Conservation (phyloP, 2,888 invertebrate species). For the Metalampra italica region DNA sequence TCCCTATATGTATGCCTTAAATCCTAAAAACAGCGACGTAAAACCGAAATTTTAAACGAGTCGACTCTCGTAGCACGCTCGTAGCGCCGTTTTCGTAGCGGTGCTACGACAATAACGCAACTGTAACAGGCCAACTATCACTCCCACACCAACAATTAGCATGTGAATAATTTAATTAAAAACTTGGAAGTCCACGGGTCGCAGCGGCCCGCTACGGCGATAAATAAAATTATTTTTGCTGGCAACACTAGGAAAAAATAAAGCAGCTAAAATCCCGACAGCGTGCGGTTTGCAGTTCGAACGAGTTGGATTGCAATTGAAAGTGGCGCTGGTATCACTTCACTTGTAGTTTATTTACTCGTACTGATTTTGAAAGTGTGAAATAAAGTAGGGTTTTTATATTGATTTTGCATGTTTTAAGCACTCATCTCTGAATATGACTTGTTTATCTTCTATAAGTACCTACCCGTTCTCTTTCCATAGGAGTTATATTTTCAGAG, state of each 20-base stretch:
- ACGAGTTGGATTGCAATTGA: constrained; percentile 1
- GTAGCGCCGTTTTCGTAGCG: neutral
- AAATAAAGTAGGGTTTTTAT: too few species aligned
- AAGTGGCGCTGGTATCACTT: neutral
- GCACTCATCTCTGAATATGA: too few species aligned
- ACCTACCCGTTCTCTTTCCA: too few species aligned
- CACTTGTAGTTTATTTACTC: neutral
- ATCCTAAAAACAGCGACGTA: neutral
- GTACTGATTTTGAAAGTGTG: too few species aligned
- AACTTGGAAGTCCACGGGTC: constrained; percentile 11
- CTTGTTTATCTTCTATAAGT: too few species aligned
- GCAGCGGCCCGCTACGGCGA: constrained; percentile 11
- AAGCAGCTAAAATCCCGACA: constrained; percentile 2
- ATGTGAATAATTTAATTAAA: constrained; percentile 16
- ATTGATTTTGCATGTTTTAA: too few species aligned
- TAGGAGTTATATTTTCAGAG: too few species aligned
- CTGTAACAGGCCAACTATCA: constrained; percentile 8
- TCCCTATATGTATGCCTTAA: too few species aligned
- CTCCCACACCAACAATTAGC: constrained; percentile 11
- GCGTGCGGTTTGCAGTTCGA: constrained; percentile 6
- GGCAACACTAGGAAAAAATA: constrained; percentile 11
- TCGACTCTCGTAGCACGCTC: neutral
- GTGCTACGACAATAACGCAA: constrained; percentile 4
- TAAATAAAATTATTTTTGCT: constrained; percentile 15
- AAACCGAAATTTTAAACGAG: too few species aligned